phyloP scores from a whole-genome alignment of 2,113 vertebrate genomes.

The Hiodon alosoides region DNA sequence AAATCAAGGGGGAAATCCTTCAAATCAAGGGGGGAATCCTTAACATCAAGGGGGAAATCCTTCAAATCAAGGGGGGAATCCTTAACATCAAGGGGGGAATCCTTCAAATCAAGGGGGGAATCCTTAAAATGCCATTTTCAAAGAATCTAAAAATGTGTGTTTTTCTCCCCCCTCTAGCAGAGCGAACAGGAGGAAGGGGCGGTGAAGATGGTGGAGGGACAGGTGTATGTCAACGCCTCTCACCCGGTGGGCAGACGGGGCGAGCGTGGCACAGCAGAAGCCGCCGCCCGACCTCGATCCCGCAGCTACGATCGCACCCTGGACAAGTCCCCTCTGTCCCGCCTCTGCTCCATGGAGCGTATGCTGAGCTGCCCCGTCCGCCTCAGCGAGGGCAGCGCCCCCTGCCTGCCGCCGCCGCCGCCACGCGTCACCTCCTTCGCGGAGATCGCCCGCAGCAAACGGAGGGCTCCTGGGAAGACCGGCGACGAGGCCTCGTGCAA shows the following conservation, averaged over 20 bases:
- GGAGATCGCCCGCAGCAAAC: slow-evolving; percentile 83
- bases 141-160: neutral
- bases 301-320: slow-evolving; percentile 93
- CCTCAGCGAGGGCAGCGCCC: slow-evolving; percentile 71
- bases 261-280: slow-evolving; percentile 32
- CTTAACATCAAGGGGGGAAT: too few relatives aligned
- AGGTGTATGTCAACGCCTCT: slow-evolving; percentile 84
- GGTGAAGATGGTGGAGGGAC: slow-evolving; percentile 68
- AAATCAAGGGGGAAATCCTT: too few relatives aligned
- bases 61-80: too few relatives aligned
- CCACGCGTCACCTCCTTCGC: slow-evolving; percentile 89
- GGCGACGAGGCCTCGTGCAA: slow-evolving; percentile 65
- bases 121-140: too few relatives aligned
- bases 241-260: slow-evolving; percentile 52
- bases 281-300: slow-evolving; percentile 68
- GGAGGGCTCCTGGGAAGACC: slow-evolving; percentile 44
- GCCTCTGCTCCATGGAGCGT: slow-evolving; percentile 81
- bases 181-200: slow-evolving; percentile 24
- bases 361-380: slow-evolving; percentile 93
- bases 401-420: slow-evolving; percentile 49
- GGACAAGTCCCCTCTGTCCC: slow-evolving; percentile 68
- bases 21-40: too few relatives aligned
- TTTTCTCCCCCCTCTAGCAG: slow-evolving; percentile 25
- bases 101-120: too few relatives aligned
- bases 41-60: too few relatives aligned